Conservation (phyloP, 2,113 vertebrate species). For the Procapra przewalskii region DNA sequence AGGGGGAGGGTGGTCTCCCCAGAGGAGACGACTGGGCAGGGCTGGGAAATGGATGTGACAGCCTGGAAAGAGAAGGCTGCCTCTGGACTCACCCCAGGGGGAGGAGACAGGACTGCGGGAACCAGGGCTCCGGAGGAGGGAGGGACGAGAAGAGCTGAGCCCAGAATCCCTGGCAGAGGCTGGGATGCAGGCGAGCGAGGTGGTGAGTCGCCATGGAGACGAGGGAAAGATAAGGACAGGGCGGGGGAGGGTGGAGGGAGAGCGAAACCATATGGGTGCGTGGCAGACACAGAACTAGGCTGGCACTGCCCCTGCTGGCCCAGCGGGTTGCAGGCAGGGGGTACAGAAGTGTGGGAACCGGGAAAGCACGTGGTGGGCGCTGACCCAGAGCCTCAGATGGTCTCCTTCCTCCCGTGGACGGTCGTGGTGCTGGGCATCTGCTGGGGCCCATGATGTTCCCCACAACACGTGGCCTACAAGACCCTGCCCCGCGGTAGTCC, state of each 20-base stretch:
- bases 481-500: not conserved
- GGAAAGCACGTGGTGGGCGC: accelerated
- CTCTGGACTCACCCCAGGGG: slow-evolving; percentile 62
- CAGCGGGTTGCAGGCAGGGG: not conserved
- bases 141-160: slow-evolving; percentile 24
- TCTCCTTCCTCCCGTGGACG: not conserved
- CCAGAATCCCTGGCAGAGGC: slow-evolving; percentile 58
- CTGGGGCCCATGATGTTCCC: not conserved
- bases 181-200: slow-evolving; percentile 56
- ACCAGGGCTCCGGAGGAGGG: slow-evolving; percentile 39
- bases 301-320: not conserved
- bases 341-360: not conserved
- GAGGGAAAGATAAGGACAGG: slow-evolving; percentile 67
- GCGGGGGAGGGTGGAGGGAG: not conserved
- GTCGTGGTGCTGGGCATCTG: not conserved
- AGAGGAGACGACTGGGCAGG: not conserved
- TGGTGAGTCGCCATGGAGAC: slow-evolving; percentile 67
- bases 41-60: slow-evolving; percentile 47
- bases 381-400: too few relatives aligned
- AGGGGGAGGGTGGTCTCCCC: not conserved
- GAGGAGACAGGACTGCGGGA: slow-evolving; percentile 70
- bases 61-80: slow-evolving; percentile 39
- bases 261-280: not conserved
- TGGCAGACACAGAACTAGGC: not conserved
- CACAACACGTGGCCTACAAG: not conserved